Base-by-base conservation (phyloP, 2,888 invertebrate species). In the Apocheima hispidaria region DNA sequence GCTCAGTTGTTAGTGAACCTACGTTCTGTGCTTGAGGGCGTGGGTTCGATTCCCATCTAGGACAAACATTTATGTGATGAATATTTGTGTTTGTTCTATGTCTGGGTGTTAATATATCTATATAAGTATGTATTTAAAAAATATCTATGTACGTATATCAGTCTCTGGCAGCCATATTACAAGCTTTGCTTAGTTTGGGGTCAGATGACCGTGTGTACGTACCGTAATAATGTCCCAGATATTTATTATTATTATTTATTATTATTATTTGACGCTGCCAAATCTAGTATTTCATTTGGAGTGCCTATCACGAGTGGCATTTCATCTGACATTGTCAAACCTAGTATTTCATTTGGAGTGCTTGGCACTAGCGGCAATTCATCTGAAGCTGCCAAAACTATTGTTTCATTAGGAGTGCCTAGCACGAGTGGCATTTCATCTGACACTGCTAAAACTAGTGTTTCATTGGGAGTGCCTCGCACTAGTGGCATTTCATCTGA, bases 401-500 rank as follows among this genome's bases (percentile, higher is more conserved):
- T 4, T 23, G 4, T 1, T 4, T n/a, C n/a, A 35, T 35, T 35
- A 3, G 35, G 35, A n/a, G n/a, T 10, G 1, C 9, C 35, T 35
- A 14, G 3, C 4, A 35, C 12, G 2, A 1, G 2, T 35, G 35
- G n/a, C 35, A n/a, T 4, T 35, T 4, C 12, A 12, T 35, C 35
- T 14, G 4, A n/a, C 3, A 5, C 35, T 0, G 3, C 35, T 5
- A 35, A 10, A 35, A 3, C 35, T 23, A 6, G 23, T 23, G 0
- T 0, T n/a, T n/a, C n/a, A 35, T 35, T 35, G n/a, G 35, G 35
- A 14, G n/a, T n/a, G 0, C n/a, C 35, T 35, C 2, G 4, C 3
- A n/a, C 35, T 35, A 35, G 14, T 35, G 35, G 35, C 35, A 35
- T 35, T 35, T 4, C 35, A 35, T 35, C 35, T 35, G n/a, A n/a